Conservation (phyloP, 2,888 invertebrate genomes). For the Coelinius sp. region DNA sequence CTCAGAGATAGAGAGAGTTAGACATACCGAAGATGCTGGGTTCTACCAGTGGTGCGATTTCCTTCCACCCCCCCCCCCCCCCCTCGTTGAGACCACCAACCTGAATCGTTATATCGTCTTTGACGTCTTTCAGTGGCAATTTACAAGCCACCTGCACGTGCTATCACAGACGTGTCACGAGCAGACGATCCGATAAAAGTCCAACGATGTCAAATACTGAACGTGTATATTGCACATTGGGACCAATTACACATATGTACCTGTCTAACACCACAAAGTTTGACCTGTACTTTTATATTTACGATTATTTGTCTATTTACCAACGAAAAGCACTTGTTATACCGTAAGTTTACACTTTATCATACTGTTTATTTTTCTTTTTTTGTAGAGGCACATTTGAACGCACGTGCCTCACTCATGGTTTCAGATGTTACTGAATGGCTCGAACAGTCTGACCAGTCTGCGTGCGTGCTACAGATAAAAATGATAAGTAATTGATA, state of each 20-base stretch:
- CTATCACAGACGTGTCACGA: constrained; percentile 48
- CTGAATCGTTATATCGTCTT: neutral
- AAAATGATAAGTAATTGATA: neutral
- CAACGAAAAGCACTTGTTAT: neutral
- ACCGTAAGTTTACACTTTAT: neutral
- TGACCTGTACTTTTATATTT: neutral
- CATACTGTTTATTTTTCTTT: neutral
- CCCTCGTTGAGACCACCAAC: neutral
- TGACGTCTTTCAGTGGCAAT: constrained; percentile 31
- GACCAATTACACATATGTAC: constrained; percentile 49
- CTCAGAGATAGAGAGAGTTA: neutral
- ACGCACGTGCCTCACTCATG: neutral
- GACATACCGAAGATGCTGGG: neutral
- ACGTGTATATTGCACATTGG: constrained; percentile 39
- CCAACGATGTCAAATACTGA: constrained; percentile 30
- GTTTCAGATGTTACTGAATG: neutral
- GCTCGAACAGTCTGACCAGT: neutral
- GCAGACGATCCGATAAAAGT: constrained; percentile 44
- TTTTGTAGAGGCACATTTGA: neutral
- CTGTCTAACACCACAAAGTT: constrained; percentile 12
- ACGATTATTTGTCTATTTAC: neutral
- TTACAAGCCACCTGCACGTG: constrained; percentile 45
- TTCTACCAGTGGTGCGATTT: neutral
- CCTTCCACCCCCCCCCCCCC: neutral
- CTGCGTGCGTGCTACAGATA: neutral